Evolutionary conservation across 2,888 invertebrate species (phyloP).

Genomic region (Tineola bisselliella): DNA sequence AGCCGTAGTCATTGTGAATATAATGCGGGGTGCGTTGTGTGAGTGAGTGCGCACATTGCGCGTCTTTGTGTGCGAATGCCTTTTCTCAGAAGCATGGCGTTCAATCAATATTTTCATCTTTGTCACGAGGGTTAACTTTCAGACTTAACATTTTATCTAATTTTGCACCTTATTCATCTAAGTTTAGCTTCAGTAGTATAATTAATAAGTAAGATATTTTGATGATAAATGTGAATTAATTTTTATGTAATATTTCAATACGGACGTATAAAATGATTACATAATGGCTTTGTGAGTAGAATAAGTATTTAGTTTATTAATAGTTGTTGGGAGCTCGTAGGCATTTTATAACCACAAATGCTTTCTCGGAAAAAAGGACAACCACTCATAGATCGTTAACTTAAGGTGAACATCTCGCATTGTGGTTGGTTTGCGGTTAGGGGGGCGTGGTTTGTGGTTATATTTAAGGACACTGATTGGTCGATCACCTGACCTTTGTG

Average conservation of each 20-base stretch:
- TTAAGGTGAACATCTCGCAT: slow-evolving; percentile 57
- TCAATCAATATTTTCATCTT: slow-evolving; percentile 47
- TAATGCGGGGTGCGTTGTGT: slow-evolving; percentile 52
- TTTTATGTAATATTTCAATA: too few relatives aligned
- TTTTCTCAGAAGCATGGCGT: slow-evolving; percentile 41
- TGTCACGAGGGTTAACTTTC: not conserved
- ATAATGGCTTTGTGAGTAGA: too few relatives aligned
- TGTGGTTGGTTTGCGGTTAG: slow-evolving; percentile 73
- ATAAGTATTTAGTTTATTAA: not conserved
- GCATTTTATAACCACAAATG: not conserved
- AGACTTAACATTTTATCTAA: too few relatives aligned
- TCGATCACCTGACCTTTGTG: slow-evolving; percentile 66
- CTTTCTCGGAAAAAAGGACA: slow-evolving; percentile 38
- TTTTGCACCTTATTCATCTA: too few relatives aligned
- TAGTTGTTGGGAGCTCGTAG: not conserved
- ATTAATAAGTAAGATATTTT: too few relatives aligned
- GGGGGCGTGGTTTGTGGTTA: slow-evolving; percentile 72
- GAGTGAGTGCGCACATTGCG: slow-evolving; percentile 49
- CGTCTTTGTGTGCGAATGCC: slow-evolving; percentile 47
- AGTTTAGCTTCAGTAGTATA: too few relatives aligned
- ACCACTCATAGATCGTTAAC: slow-evolving; percentile 45
- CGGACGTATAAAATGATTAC: too few relatives aligned
- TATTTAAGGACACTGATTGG: slow-evolving; percentile 69
- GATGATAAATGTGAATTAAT: too few relatives aligned
- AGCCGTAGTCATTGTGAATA: slow-evolving; percentile 67